Percentiles rank a stretch among this genome's conserved stretches.
Evolutionary conservation across 2,113 vertebrate species (phyloP).

Genomic region (Elanus axillaris): DNA sequence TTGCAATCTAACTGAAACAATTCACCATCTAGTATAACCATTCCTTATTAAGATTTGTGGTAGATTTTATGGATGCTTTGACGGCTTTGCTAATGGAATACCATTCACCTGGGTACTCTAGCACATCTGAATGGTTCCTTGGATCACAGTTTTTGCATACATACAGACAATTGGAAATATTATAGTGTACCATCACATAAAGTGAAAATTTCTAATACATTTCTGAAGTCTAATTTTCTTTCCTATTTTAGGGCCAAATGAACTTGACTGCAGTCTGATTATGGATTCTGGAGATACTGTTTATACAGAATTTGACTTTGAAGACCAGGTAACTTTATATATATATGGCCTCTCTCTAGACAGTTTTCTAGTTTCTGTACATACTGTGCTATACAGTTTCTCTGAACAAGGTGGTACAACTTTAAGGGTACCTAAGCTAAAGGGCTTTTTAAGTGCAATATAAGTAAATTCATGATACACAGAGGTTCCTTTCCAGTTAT

Average conservation of each 20-base stretch:
- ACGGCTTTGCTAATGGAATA: background rate
- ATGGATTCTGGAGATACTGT: conserved; percentile 78
- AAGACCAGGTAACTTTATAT: conserved; percentile 83
- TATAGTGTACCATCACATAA: background rate
- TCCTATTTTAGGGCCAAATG: conserved; percentile 78
- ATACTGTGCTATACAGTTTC: background rate
- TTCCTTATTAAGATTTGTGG: background rate
- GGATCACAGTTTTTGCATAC: background rate
- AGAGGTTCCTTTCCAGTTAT: background rate
- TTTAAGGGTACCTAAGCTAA: background rate
- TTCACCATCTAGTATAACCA: background rate
- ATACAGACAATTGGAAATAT: background rate
- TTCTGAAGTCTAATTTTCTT: conserved; percentile 3
- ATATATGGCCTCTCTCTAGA: background rate
- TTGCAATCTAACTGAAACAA: background rate
- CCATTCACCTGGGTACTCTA: background rate
- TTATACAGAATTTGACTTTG: conserved; percentile 79
- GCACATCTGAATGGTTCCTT: background rate
- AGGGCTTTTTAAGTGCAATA: background rate
- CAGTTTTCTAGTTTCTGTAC: background rate
- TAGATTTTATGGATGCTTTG: background rate
- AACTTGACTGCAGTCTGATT: conserved; percentile 82
- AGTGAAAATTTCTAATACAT: background rate
- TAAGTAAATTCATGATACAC: background rate
- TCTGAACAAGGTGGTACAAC: background rate